Base-by-base conservation (phyloP, 2,888 invertebrate species). In the Seira ritae region DNA sequence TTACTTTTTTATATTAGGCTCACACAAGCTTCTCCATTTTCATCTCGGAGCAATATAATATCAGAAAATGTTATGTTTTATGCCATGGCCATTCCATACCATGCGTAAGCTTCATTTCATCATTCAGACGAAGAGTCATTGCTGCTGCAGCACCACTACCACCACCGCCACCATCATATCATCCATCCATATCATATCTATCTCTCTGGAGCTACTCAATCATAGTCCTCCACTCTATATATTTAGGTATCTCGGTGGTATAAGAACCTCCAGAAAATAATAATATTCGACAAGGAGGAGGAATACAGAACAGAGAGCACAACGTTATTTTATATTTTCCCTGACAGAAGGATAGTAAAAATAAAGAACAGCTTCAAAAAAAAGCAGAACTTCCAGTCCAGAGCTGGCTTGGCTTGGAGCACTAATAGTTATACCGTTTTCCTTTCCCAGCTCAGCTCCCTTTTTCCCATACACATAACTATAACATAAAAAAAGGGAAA, bases 391-490 rank as follows among this genome's bases (percentile, higher is more conserved):
- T 50, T n/a, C 17, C 15, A 50, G 50, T n/a, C 50, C 17, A 31
- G 31, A 8, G 3, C 2, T 31, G 31, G 31, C 31, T 31, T 31
- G 8, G 31, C 31, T 31, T 31, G 31, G 8, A 31, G 31, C 2
- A 31, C 31, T 31, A 31, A 31, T 31, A 31, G n/a, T n/a, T n/a
- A n/a, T n/a, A 80, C 80, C 80, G 80, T 80, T 80, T 80, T 80
- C 80, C 80, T 50, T 50, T 50, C 31, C 31, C 31, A 4, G 31
- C 31, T 80, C 74, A 80, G 80, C 80, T 80, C 80, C 80, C 71
- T 80, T 80, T 75, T 80, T 80, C 74, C 80, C 80, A 80, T 80
- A 80, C 80, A 80, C 80, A 80, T 80, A 80, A 80, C 80, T 80
- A 80, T 80, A 80, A 80, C 80, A 80, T 80, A 80, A 80, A 80